Evolutionary conservation across 1,140 invertebrate genomes (phyloP).

Genomic region (Aphelenchoides besseyi): DNA sequence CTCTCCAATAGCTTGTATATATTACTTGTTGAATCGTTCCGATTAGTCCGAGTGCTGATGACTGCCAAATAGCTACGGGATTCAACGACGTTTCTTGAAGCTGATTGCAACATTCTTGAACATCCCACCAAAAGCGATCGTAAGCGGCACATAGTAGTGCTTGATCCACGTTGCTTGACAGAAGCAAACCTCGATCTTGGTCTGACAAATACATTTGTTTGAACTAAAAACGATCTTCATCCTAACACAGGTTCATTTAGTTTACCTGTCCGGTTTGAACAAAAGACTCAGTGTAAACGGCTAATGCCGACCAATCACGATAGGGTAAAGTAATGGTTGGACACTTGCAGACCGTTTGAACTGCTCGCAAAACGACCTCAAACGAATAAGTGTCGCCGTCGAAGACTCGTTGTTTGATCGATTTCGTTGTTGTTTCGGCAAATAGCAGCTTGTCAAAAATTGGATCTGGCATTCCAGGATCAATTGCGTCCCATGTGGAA

Average conservation of each 20-base stretch:
- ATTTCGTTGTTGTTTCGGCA: not conserved
- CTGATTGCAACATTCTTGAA: constrained; percentile 39
- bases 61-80: constrained; percentile 34
- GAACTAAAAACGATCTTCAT: constrained; percentile 28
- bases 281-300: constrained; percentile 28
- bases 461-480: not conserved
- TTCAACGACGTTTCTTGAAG: constrained; percentile 32
- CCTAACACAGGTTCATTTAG: too few species aligned
- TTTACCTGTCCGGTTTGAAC: constrained; percentile 24
- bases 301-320: constrained; percentile 32
- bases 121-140: constrained; percentile 36
- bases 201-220: constrained; percentile 31
- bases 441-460: not conserved
- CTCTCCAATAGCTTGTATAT: too few species aligned
- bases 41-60: constrained; percentile 27
- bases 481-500: not conserved
- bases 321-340: constrained; percentile 16
- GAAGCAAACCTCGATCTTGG: not conserved
- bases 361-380: constrained; percentile 33
- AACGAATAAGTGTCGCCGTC: constrained; percentile 37
- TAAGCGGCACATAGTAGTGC: constrained; percentile 17
- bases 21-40: constrained; percentile 33
- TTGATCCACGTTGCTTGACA: constrained; percentile 29
- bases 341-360: constrained; percentile 26
- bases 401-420: constrained; percentile 34